phyloP scores from a whole-genome alignment of 1,140 invertebrate species.

The Lasioglossum albipes region DNA sequence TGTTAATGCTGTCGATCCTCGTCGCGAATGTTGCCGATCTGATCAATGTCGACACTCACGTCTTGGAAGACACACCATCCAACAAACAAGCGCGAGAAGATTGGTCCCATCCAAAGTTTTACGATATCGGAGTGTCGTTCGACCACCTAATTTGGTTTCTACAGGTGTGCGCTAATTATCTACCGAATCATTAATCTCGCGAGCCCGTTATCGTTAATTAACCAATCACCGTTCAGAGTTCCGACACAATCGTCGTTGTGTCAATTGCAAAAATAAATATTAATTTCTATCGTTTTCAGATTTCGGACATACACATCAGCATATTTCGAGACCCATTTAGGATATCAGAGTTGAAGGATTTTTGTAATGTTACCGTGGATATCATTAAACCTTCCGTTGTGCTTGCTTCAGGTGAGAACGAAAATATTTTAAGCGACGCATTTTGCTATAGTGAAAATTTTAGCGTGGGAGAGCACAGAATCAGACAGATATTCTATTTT shows the following conservation, averaged over 20 bases:
- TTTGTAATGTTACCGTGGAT: conserved; percentile 88
- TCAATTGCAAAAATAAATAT: neutral
- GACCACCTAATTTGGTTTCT: conserved; percentile 88
- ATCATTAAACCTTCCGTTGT: conserved; percentile 90
- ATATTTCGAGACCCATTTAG: conserved; percentile 89
- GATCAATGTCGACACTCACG: conserved; percentile 77
- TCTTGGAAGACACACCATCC: conserved; percentile 43
- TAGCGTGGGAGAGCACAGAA: neutral
- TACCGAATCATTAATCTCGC: neutral
- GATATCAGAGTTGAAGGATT: conserved; percentile 89
- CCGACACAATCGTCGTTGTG: neutral
- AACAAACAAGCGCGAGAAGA: conserved; percentile 35
- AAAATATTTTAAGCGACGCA: neutral
- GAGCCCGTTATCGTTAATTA: no score
- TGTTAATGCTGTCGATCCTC: conserved; percentile 81
- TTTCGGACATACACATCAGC: conserved; percentile 94
- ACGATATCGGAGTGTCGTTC: conserved; percentile 80
- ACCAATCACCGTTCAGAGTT: no score
- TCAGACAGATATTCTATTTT: neutral
- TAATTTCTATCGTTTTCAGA: conserved; percentile 80
- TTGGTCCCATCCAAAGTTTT: conserved; percentile 70
- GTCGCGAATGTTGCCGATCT: conserved; percentile 81
- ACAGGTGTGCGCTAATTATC: conserved; percentile 82
- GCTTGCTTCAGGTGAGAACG: conserved; percentile 85
- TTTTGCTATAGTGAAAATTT: neutral